phyloP scores from a whole-genome alignment of 2,888 invertebrate genomes.

The Sialis fuliginosa region DNA sequence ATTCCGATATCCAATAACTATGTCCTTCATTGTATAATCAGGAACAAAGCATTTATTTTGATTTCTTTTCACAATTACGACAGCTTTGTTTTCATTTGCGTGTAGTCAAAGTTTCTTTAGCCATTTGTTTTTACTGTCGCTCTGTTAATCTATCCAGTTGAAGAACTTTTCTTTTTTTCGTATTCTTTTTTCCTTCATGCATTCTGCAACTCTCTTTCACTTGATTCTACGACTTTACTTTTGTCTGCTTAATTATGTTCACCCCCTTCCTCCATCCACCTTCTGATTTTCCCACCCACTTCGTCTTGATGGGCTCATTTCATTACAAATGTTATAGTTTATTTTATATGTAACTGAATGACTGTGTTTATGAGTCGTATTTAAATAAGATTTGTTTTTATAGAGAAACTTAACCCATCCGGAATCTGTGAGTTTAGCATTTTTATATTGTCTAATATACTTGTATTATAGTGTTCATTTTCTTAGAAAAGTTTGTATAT shows the following conservation, averaged over 20 bases:
- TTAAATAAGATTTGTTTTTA: too few species aligned
- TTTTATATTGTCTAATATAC: too few species aligned
- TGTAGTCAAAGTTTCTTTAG: constrained; percentile 1
- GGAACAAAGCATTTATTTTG: too few species aligned
- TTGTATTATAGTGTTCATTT: too few species aligned
- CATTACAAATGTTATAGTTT: constrained; percentile 1
- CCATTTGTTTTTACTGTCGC: constrained; percentile 2
- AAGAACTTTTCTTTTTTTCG: background rate
- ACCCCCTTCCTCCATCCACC: background rate
- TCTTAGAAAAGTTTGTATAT: too few species aligned
- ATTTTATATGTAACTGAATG: background rate
- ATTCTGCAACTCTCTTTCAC: background rate
- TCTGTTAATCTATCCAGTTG: constrained; percentile 1
- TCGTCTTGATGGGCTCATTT: background rate
- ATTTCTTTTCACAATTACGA: too few species aligned
- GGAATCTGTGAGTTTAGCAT: too few species aligned
- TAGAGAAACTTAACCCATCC: too few species aligned
- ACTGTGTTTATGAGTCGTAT: too few species aligned
- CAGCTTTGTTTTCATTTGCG: too few species aligned
- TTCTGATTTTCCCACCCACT: background rate
- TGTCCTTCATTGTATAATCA: too few species aligned
- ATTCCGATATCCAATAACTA: too few species aligned
- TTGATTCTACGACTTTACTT: constrained; percentile 1
- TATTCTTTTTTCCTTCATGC: background rate
- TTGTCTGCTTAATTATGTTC: constrained; percentile 3